phyloP scores from a whole-genome alignment of 2,797 vertebrate genomes.

The Apogon talboti region DNA sequence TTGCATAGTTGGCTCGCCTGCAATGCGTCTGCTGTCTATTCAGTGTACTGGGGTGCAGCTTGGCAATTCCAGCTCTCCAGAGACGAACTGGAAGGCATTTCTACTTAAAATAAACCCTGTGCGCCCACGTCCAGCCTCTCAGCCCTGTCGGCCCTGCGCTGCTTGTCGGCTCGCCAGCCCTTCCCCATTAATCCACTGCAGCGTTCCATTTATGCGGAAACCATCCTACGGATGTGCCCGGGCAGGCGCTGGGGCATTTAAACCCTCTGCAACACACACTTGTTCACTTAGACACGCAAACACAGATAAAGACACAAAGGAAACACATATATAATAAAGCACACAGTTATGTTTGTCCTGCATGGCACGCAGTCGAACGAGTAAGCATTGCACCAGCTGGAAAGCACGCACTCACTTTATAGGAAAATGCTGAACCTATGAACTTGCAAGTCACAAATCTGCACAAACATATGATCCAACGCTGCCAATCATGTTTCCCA shows the following conservation, averaged over 20 bases:
- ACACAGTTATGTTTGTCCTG: constrained; percentile 47
- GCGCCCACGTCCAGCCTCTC: constrained; percentile 78
- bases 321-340: constrained; percentile 39
- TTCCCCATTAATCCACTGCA: constrained; percentile 81
- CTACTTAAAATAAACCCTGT: constrained; percentile 83
- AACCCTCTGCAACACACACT: constrained; percentile 60
- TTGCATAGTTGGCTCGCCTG: constrained; percentile 77
- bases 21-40: constrained; percentile 79
- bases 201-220: constrained; percentile 79
- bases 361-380: constrained; percentile 32
- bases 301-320: constrained; percentile 61
- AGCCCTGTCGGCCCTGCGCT: constrained; percentile 66
- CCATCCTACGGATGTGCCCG: constrained; percentile 77
- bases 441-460: constrained; percentile 47
- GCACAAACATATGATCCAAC: constrained; percentile 17
- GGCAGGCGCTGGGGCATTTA: constrained; percentile 72
- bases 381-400: constrained; percentile 41
- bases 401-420: constrained; percentile 23
- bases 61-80: constrained; percentile 76
- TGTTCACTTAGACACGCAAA: constrained; percentile 52
- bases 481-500: constrained; percentile 38
- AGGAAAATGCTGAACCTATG: constrained; percentile 64
- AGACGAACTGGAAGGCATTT: constrained; percentile 83
- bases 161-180: constrained; percentile 74
- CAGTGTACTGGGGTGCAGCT: constrained; percentile 71